These are phyloP conservation scores for Herminia tarsipennalis DNA, from an alignment of 2,888 invertebrate species.

Conservation along the genomic window DNA sequence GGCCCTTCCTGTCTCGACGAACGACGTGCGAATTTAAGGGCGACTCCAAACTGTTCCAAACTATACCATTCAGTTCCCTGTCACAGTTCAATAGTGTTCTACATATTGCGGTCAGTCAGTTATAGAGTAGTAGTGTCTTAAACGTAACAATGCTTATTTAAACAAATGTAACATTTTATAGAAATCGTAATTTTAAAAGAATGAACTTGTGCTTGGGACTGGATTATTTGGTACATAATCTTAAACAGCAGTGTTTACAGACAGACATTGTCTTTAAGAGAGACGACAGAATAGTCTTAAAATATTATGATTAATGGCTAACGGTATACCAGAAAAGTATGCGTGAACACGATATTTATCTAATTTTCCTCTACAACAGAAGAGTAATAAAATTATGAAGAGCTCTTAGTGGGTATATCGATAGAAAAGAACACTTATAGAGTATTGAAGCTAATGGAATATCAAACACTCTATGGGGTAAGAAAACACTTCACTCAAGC, in stretches of 20 bases:
- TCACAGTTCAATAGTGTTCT: too few relatives aligned
- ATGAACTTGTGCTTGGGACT: too few relatives aligned
- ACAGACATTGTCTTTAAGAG: not conserved
- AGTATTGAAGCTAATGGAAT: constrained; percentile 22
- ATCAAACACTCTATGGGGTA: constrained; percentile 30
- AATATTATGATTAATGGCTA: constrained; percentile 1
- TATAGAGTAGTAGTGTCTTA: too few relatives aligned
- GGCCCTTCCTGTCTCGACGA: constrained; percentile 77
- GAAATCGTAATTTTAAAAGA: too few relatives aligned
- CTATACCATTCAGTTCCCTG: not conserved
- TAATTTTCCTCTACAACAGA: constrained; percentile 5
- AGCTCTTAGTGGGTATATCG: too few relatives aligned
- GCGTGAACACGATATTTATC: constrained; percentile 6
- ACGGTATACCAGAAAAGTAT: not conserved
- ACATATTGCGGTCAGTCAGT: too few relatives aligned
- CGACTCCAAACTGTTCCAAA: constrained; percentile 49
- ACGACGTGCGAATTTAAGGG: constrained; percentile 82
- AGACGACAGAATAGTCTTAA: not conserved
- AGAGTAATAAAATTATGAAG: constrained; percentile 7
- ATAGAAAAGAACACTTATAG: too few relatives aligned
- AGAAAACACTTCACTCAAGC: constrained; percentile 19
- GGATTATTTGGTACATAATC: too few relatives aligned
- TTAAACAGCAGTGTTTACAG: too few relatives aligned
- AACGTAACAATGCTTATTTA: too few relatives aligned
- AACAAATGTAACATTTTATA: too few relatives aligned